Conservation (phyloP, 2,797 vertebrate genomes). For the Sebastes flavidus region DNA sequence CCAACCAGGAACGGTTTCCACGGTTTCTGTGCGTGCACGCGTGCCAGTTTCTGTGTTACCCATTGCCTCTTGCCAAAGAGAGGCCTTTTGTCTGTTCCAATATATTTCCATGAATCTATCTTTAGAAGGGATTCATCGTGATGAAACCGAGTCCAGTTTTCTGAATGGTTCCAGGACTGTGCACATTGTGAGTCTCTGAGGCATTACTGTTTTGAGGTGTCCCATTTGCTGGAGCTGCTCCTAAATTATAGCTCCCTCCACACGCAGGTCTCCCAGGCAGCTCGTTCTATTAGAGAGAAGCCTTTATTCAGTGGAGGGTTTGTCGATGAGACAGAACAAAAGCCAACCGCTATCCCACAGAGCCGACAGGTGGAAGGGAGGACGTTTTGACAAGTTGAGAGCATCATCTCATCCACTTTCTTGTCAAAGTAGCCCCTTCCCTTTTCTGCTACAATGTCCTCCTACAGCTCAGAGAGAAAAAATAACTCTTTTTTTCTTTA, state of each 20-base stretch:
- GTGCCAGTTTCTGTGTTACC: slow-evolving; percentile 58
- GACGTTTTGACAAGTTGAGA: slow-evolving; percentile 37
- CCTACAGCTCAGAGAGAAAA: not conserved
- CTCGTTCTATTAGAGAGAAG: slow-evolving; percentile 37
- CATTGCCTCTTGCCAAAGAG: slow-evolving; percentile 62
- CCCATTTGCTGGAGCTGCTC: slow-evolving; percentile 42
- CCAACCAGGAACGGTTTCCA: slow-evolving; percentile 45
- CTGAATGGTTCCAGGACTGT: slow-evolving; percentile 64
- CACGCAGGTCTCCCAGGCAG: slow-evolving; percentile 33
- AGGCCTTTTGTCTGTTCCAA: slow-evolving; percentile 66
- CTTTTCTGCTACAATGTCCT: not conserved
- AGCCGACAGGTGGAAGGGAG: slow-evolving; percentile 48
- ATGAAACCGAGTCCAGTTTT: slow-evolving; percentile 50
- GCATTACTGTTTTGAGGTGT: slow-evolving; percentile 52
- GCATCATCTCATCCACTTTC: slow-evolving; percentile 41
- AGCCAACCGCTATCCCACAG: slow-evolving; percentile 47
- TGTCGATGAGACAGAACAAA: slow-evolving; percentile 54
- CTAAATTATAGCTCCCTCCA: slow-evolving; percentile 50
- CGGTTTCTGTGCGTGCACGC: slow-evolving; percentile 30
- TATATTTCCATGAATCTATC: slow-evolving; percentile 65
- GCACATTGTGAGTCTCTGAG: slow-evolving; percentile 54
- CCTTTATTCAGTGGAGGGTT: slow-evolving; percentile 43
- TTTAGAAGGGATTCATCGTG: slow-evolving; percentile 48
- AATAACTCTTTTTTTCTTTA: not conserved
- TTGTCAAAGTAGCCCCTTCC: slow-evolving; percentile 17